A percentile compares a stretch with the other conserved stretches of the same genome.
Conservation (phyloP, 2,888 invertebrate genomes). For the Pseudoips prasinana region DNA sequence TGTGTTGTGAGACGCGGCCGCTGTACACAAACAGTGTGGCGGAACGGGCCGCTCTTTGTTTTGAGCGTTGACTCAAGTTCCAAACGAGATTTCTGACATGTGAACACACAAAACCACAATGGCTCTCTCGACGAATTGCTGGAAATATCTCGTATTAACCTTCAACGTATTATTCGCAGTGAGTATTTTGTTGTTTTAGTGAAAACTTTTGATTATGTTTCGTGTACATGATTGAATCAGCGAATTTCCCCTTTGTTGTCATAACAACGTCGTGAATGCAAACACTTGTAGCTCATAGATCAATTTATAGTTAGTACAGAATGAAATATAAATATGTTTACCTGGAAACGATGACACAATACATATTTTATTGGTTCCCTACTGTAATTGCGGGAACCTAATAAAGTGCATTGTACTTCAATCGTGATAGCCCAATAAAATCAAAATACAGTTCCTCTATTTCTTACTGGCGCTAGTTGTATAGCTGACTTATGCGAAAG, state of each 20-base stretch:
- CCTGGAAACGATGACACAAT: constrained; percentile 28
- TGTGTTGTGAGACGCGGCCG: constrained; percentile 36
- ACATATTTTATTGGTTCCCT: constrained; percentile 31
- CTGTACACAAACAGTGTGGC: constrained; percentile 66
- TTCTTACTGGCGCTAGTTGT: constrained; percentile 16
- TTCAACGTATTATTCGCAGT: constrained; percentile 76
- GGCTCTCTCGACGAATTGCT: constrained; percentile 74
- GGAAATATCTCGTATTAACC: constrained; percentile 76
- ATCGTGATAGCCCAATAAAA: constrained; percentile 24
- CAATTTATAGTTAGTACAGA: too few relatives aligned
- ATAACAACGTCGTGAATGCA: constrained; percentile 57
- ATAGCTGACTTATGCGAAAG: neutral
- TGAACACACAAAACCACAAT: constrained; percentile 62
- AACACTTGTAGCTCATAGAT: constrained; percentile 5
- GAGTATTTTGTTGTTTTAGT: constrained; percentile 49
- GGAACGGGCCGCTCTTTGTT: constrained; percentile 75
- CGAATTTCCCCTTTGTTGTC: constrained; percentile 52
- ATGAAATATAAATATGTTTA: too few relatives aligned
- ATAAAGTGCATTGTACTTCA: constrained; percentile 40
- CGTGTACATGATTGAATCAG: constrained; percentile 34
- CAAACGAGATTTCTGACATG: constrained; percentile 67
- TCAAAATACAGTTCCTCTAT: constrained; percentile 3
- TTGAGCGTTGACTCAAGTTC: constrained; percentile 60
- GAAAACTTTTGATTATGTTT: constrained; percentile 27
- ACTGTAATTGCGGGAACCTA: constrained; percentile 25